phyloP scores from a whole-genome alignment of 2,888 invertebrate species.

The Coelinius sp. region DNA sequence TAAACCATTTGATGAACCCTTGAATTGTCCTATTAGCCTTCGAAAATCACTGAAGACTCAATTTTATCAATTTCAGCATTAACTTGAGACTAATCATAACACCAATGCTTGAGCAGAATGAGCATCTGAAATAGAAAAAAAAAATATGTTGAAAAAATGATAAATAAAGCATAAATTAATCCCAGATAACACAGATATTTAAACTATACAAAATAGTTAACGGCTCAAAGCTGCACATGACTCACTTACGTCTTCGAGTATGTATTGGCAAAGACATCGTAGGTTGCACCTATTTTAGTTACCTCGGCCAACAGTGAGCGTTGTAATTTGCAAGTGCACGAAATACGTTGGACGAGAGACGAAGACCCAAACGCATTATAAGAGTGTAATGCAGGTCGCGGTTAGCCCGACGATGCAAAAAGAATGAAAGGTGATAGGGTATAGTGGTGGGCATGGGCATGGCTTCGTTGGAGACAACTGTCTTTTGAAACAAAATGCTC shows the following conservation, averaged over 20 bases:
- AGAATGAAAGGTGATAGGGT: constrained; percentile 43
- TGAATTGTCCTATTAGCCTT: too few species aligned
- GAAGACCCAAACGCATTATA: constrained; percentile 32
- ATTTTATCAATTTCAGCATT: too few species aligned
- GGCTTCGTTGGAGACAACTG: not conserved
- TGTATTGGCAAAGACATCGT: constrained; percentile 46
- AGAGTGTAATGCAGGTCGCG: constrained; percentile 62
- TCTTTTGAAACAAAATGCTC: constrained; percentile 22
- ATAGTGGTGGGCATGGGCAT: constrained; percentile 2
- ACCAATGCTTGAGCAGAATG: too few species aligned
- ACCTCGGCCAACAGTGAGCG: constrained; percentile 7
- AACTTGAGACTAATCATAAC: too few species aligned
- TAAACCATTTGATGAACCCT: too few species aligned
- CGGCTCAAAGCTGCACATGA: constrained; percentile 27
- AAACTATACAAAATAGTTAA: constrained; percentile 20
- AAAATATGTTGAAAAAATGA: too few species aligned
- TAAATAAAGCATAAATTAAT: too few species aligned
- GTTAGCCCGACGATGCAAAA: constrained; percentile 57
- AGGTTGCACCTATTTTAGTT: constrained; percentile 54
- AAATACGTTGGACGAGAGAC: constrained; percentile 36
- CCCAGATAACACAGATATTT: too few species aligned
- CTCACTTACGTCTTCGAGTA: constrained; percentile 31
- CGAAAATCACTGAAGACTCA: too few species aligned
- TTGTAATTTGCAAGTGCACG: constrained; percentile 48
- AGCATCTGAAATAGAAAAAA: too few species aligned